Percentiles rank a stretch among this genome's conserved stretches.
phyloP scores from a whole-genome alignment of 2,888 invertebrate genomes.

The Conistra vaccinii region DNA sequence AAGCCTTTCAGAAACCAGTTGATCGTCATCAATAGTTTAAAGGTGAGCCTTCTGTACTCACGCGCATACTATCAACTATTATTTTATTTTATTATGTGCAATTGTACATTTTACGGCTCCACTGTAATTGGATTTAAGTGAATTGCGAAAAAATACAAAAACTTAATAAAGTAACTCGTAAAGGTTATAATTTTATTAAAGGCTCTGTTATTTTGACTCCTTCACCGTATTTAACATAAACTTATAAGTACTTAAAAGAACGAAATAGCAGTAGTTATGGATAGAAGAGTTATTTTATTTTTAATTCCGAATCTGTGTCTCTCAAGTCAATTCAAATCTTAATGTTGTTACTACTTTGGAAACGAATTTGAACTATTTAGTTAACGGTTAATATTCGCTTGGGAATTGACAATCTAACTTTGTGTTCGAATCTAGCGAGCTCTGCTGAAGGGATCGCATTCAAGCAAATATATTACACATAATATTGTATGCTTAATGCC shows the following conservation, averaged over 20 bases:
- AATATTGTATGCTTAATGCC: neutral
- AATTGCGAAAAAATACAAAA: slow-evolving; percentile 60
- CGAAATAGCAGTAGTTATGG: neutral
- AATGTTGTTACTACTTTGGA: neutral
- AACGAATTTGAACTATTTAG: neutral
- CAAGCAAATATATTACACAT: neutral
- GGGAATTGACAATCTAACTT: neutral
- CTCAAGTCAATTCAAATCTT: neutral
- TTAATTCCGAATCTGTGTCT: neutral
- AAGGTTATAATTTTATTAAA: slow-evolving; percentile 47
- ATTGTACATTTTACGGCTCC: slow-evolving; percentile 59
- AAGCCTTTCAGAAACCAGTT: no score
- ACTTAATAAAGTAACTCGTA: slow-evolving; percentile 25
- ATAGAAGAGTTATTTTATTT: neutral
- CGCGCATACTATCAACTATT: slow-evolving; percentile 19
- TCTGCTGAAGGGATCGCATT: neutral
- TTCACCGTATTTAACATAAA: slow-evolving; percentile 12
- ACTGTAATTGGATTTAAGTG: slow-evolving; percentile 63
- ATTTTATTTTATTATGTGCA: slow-evolving; percentile 59
- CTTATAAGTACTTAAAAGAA: neutral
- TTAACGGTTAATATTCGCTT: neutral
- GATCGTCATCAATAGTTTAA: neutral
- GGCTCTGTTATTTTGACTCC: slow-evolving; percentile 22
- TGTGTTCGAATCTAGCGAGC: neutral
- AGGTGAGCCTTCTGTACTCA: slow-evolving; percentile 36